phyloP scores from a whole-genome alignment of 2,113 vertebrate genomes.

The Perca fluviatilis region DNA sequence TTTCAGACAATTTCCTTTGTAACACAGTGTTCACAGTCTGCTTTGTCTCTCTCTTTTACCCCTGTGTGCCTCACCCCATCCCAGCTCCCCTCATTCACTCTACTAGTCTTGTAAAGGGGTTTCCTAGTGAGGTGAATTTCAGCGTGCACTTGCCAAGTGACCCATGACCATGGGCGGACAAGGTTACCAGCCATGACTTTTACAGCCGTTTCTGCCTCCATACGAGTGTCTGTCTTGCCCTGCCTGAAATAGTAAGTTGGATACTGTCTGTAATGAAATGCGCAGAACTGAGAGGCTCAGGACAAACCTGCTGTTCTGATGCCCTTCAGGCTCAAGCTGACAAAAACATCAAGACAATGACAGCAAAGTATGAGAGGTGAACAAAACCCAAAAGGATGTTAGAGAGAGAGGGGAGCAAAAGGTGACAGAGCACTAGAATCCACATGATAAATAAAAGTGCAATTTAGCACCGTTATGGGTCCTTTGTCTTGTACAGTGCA shows the following conservation, averaged over 20 bases:
- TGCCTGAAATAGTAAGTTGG: constrained; percentile 89
- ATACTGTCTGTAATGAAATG: constrained; percentile 80
- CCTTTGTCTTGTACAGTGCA: constrained; percentile 49
- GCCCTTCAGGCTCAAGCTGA: constrained; percentile 93
- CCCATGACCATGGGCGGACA: constrained; percentile 86
- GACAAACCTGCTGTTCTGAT: constrained; percentile 89
- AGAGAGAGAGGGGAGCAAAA: constrained; percentile 63
- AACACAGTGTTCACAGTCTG: constrained; percentile 83
- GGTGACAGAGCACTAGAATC: constrained; percentile 66
- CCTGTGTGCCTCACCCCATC: constrained; percentile 66
- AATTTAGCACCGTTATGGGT: constrained; percentile 62
- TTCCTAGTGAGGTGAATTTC: constrained; percentile 88
- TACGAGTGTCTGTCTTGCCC: constrained; percentile 83
- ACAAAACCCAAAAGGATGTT: constrained; percentile 81
- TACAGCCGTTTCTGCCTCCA: constrained; percentile 73
- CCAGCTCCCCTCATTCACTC: constrained; percentile 76
- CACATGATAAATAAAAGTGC: constrained; percentile 66
- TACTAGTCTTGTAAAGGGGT: constrained; percentile 66
- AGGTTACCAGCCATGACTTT: constrained; percentile 80
- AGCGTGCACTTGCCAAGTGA: constrained; percentile 82
- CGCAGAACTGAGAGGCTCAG: constrained; percentile 81
- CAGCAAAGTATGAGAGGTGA: constrained; percentile 91
- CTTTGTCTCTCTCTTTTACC: constrained; percentile 87
- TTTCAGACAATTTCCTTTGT: constrained; percentile 54
- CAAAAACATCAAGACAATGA: constrained; percentile 95